Evolutionary conservation across 37 sponge, comb jelly and placozoan genomes (phyloP), one percentile per base, ranked within the genome.

Genomic region (Chondrilla cf. caribensis): DNA sequence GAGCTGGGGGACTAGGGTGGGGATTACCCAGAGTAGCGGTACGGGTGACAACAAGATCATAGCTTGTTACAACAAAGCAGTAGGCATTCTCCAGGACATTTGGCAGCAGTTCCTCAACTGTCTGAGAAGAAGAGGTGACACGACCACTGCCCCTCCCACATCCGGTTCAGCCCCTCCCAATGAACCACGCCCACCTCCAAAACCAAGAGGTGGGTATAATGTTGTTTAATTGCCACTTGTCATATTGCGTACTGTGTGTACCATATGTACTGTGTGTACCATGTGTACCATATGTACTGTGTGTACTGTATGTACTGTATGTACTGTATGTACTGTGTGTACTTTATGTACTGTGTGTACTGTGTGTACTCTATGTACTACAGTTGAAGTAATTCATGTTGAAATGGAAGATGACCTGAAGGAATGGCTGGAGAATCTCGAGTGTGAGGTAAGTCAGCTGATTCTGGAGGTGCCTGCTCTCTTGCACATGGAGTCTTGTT

Each of bases 1-100:
- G 67, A 90, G 91, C 60, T 95, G 96, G 96, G 96, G 96, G 8
- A 95, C 96, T 2, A 68, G 96, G 35, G 96, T 92, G 60, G 84
- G 43, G 41, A 40, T 73, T 25, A 73, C 76, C 1, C 24, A 40
- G 25, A 73, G 41, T 21, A 36, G 11, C 5, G 76, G 44, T 15
- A 40, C 2, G 9, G 11, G 51, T 11, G 33, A 67, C 15, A 67
- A 33, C 35, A 67, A 67, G 32, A 28, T 67, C 7, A 33, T 67
- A 28, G 26, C 68, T 4, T 28, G 29, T 17, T 67, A 67, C 33
- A n/a, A 67, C 32, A 33, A 67, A 17, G 26, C 29, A 2, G 35
- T 67, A 18, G 68, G 32, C 31, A 33, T 67, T 17, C 15, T 67
- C 17, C 17, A 31, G 29, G 68, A 67, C 68, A 8, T 67, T 7